phyloP scores from a whole-genome alignment of 2,113 vertebrate genomes.

The Pristiophorus japonicus region DNA sequence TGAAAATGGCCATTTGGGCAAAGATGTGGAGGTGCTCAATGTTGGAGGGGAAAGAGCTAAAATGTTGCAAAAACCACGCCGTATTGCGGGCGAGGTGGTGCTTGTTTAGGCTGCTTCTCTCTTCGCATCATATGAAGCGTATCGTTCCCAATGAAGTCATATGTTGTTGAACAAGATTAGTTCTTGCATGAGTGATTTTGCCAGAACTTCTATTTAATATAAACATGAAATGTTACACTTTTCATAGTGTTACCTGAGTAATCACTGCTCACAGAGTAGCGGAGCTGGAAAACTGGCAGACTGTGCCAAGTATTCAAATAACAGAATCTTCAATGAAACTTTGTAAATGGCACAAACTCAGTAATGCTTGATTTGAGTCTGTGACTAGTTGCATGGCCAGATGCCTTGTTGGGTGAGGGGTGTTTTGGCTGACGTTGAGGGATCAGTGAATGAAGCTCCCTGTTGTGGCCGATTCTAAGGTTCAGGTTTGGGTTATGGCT shows the following conservation, averaged over 20 bases:
- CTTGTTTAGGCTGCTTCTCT: background rate
- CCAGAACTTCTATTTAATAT: slow-evolving; percentile 15
- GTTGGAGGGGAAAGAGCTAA: background rate
- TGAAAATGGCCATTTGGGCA: background rate
- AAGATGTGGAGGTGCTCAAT: background rate
- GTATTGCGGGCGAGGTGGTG: background rate
- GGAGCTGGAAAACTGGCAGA: background rate
- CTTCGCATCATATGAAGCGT: background rate
- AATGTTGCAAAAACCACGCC: background rate
- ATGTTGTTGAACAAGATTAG: slow-evolving; percentile 21
- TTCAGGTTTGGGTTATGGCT: background rate
- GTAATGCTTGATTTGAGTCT: background rate
- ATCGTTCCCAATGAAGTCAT: slow-evolving; percentile 21
- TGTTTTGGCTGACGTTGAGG: background rate
- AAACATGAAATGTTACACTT: slow-evolving; percentile 33
- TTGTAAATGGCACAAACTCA: slow-evolving; percentile 10
- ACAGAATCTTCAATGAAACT: slow-evolving; percentile 20
- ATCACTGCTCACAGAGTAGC: background rate
- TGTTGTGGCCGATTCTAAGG: background rate
- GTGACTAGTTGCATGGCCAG: background rate
- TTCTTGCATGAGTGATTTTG: slow-evolving; percentile 21
- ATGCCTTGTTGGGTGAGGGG: background rate
- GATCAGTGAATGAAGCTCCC: background rate
- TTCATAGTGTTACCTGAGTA: slow-evolving; percentile 11
- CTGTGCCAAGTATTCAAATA: background rate